Conservation (phyloP, 2,888 invertebrate species). For the Campoplex nolae region DNA sequence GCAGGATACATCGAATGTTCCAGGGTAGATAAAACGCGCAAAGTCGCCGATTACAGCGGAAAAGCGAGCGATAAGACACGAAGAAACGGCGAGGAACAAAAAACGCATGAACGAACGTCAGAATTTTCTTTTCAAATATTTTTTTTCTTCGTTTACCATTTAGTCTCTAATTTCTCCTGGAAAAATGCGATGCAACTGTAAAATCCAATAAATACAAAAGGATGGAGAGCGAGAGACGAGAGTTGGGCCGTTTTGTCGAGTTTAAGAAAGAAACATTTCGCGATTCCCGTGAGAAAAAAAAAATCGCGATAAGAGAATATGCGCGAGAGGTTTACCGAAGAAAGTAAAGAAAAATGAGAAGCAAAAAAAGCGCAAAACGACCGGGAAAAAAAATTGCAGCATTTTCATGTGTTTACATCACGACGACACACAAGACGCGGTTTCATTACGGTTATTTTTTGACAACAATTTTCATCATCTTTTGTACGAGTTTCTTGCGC, state of each 20-base stretch:
- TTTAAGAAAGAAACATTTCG: conserved; percentile 10
- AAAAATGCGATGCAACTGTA: not conserved
- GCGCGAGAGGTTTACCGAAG: conserved; percentile 6
- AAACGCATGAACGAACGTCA: not conserved
- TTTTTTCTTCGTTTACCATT: not conserved
- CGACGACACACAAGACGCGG: not conserved
- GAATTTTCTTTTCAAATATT: conserved; percentile 1
- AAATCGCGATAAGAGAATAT: conserved; percentile 62
- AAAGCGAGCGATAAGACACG: not conserved
- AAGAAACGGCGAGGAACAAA: not conserved
- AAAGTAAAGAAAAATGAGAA: not conserved
- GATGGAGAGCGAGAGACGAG: conserved; percentile 16
- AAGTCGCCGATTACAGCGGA: not conserved
- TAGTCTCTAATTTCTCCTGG: not conserved
- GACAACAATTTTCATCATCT: not conserved
- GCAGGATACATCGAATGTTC: not conserved
- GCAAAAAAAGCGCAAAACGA: no score
- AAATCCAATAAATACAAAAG: conserved; percentile 1
- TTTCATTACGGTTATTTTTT: not conserved
- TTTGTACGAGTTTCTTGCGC: conserved; percentile 46
- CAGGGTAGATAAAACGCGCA: not conserved
- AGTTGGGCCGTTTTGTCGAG: conserved; percentile 54
- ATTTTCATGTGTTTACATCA: conserved; percentile 3
- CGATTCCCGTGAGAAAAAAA: conserved; percentile 31
- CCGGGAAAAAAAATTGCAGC: not conserved